Evolutionary conservation across 2,797 vertebrate species (phyloP).

Genomic region (Mormyrops attenuatus): DNA sequence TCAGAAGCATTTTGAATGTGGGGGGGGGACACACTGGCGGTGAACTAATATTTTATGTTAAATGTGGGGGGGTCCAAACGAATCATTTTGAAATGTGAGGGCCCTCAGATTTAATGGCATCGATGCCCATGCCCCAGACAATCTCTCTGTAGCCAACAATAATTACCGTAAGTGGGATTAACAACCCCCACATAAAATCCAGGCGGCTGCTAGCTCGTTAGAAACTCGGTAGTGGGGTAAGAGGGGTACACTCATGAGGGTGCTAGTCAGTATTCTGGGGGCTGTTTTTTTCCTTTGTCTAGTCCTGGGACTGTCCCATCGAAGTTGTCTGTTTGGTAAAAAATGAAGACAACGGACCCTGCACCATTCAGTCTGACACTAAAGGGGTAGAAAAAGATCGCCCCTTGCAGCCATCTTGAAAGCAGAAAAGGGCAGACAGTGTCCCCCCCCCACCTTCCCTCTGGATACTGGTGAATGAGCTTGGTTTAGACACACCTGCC

Average conservation of each 20-base stretch:
- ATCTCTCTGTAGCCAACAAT: not conserved
- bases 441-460: not conserved
- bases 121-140: too few relatives aligned
- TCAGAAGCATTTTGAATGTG: too few relatives aligned
- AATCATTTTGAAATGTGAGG: too few relatives aligned
- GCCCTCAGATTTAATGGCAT: too few relatives aligned
- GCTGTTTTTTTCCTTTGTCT: not conserved
- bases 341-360: not conserved
- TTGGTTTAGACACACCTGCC: too few relatives aligned
- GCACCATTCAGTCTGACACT: not conserved
- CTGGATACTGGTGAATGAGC: too few relatives aligned
- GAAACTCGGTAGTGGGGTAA: not conserved
- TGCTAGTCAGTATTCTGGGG: not conserved
- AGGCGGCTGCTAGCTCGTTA: constrained; percentile 12
- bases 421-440: too few relatives aligned
- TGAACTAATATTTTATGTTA: too few relatives aligned
- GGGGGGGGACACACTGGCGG: too few relatives aligned
- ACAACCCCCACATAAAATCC: constrained; percentile 1
- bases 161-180: constrained; percentile 20
- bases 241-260: not conserved
- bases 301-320: not conserved
- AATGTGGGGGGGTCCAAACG: too few relatives aligned
- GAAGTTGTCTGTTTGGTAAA: not conserved
- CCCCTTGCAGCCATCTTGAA: not conserved
- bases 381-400: not conserved